These are phyloP conservation scores for Lucinisca nassula DNA, from an alignment of 2,888 invertebrate genomes.

Conservation along the genomic window DNA sequence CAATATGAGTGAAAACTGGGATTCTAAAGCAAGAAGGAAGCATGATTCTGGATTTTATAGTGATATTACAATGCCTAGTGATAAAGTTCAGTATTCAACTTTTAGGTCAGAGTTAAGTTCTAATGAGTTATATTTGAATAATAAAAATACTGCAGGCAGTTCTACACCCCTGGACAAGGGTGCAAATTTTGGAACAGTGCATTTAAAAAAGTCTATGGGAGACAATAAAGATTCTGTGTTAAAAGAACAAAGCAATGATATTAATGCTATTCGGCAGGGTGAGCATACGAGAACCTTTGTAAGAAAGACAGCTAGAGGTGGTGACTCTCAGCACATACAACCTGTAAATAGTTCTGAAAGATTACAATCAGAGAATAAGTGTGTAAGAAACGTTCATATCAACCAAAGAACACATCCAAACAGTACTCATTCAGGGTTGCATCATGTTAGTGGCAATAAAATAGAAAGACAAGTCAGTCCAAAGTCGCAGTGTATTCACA, in stretches of 20 bases:
- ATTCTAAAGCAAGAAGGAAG: conserved; percentile 15
- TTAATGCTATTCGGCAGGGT: not conserved
- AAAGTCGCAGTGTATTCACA: not conserved
- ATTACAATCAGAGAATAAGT: not conserved
- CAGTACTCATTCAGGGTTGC: not conserved
- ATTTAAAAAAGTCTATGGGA: not conserved
- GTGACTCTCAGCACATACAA: not conserved
- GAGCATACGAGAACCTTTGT: not conserved
- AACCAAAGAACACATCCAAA: not conserved
- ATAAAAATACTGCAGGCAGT: not conserved
- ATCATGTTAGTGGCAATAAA: not conserved
- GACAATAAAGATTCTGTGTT: not conserved
- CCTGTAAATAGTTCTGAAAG: not conserved
- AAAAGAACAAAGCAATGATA: not conserved
- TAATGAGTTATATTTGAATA: not conserved
- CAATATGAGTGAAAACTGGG: not conserved
- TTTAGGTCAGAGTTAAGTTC: conserved; percentile 34
- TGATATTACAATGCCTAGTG: conserved; percentile 48
- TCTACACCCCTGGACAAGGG: not conserved
- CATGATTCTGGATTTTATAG: conserved; percentile 61
- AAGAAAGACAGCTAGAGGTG: not conserved
- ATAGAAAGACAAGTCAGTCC: not conserved
- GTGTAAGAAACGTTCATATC: not conserved
- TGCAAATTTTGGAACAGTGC: not conserved
- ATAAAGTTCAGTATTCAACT: conserved; percentile 56